These are phyloP conservation scores for Aeoliscus strigatus DNA, from an alignment of 2,797 vertebrate genomes.

Conservation along the genomic window DNA sequence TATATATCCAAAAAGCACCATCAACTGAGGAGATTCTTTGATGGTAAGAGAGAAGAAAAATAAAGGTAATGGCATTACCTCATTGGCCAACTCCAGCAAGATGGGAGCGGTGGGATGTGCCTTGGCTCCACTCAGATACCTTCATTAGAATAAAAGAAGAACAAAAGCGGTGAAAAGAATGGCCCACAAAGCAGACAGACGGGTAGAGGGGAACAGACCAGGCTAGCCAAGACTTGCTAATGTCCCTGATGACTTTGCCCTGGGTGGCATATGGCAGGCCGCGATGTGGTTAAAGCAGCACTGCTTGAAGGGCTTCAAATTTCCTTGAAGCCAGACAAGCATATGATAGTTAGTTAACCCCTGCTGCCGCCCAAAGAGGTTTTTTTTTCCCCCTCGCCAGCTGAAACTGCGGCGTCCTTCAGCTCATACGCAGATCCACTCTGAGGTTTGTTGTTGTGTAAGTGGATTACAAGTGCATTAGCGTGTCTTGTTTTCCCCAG, in stretches of 20 bases:
- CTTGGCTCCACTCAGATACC: constrained; percentile 84
- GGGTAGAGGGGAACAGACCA: constrained; percentile 73
- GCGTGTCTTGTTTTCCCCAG: constrained; percentile 56
- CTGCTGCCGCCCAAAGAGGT: constrained; percentile 60
- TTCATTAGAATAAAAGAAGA: constrained; percentile 76
- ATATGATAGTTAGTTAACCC: constrained; percentile 74
- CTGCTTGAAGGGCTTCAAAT: constrained; percentile 70
- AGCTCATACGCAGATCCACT: constrained; percentile 66
- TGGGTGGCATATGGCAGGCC: constrained; percentile 73
- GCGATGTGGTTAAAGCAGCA: constrained; percentile 64
- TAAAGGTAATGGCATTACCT: constrained; percentile 79
- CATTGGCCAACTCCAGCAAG: constrained; percentile 90
- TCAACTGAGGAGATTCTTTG: constrained; percentile 11
- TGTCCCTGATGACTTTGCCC: constrained; percentile 73
- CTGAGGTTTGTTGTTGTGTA: constrained; percentile 65
- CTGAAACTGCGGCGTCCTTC: constrained; percentile 48
- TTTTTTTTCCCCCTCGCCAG: constrained; percentile 56
- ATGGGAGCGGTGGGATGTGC: constrained; percentile 81
- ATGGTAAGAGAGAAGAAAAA: not conserved
- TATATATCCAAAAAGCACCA: constrained; percentile 49
- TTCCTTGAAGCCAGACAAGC: constrained; percentile 71
- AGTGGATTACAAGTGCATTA: constrained; percentile 75
- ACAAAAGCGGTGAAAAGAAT: constrained; percentile 49
- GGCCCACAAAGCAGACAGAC: constrained; percentile 62
- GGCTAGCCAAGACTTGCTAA: constrained; percentile 78